Evolutionary conservation across 2,888 invertebrate species (phyloP).

Genomic region (Strigamia transsilvanica): DNA sequence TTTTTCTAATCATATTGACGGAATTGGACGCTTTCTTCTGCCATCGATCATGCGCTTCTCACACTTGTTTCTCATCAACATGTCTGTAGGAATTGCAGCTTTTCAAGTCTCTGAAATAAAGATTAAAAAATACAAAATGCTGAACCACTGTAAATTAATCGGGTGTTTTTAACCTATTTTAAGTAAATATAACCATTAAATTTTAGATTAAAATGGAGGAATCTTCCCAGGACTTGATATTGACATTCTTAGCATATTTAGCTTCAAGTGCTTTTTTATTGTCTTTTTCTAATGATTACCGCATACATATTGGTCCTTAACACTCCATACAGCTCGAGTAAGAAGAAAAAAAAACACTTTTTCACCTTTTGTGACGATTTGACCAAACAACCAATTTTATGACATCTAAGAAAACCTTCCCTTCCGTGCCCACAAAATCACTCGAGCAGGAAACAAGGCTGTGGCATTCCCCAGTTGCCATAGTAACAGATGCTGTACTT

Average conservation of each 20-base stretch:
- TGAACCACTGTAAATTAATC: background rate
- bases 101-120: background rate
- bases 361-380: slow-evolving; percentile 27
- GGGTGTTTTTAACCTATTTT: background rate
- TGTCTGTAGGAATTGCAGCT: background rate
- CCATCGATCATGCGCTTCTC: slow-evolving; percentile 12
- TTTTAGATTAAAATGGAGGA: slow-evolving; percentile 21
- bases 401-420: background rate
- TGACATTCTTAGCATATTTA: slow-evolving; percentile 13
- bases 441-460: background rate
- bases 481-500: background rate
- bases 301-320: background rate
- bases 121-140: no score
- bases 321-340: background rate
- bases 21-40: background rate
- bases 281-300: background rate
- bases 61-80: slow-evolving; percentile 14
- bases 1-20: background rate
- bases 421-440: background rate
- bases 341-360: background rate
- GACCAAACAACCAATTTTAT: slow-evolving; percentile 22
- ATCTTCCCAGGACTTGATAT: background rate
- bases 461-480: background rate
- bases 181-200: background rate
- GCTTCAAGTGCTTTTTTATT: background rate